These are phyloP conservation scores for Caerostris darwini DNA, from an alignment of 1,140 invertebrate species.

Conservation along the genomic window DNA sequence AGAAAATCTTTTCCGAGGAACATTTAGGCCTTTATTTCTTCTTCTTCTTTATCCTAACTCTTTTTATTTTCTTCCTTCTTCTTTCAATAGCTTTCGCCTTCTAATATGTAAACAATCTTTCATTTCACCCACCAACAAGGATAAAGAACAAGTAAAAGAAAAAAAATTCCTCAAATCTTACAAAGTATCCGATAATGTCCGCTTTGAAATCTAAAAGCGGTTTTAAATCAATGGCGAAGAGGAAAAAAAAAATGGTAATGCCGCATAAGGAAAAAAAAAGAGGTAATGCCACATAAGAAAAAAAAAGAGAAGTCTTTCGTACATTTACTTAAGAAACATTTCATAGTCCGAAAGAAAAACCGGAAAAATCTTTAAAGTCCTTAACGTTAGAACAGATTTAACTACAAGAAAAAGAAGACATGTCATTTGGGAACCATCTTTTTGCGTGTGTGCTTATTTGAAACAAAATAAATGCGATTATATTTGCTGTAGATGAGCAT, in stretches of 20 bases:
- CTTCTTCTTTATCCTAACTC: too few species aligned
- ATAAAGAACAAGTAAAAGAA: not conserved
- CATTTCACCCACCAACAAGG: not conserved
- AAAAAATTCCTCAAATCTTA: not conserved
- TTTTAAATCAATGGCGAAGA: not conserved
- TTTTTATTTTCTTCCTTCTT: not conserved
- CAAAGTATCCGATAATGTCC: slow-evolving; percentile 1
- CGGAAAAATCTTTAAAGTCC: slow-evolving; percentile 25
- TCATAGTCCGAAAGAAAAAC: not conserved
- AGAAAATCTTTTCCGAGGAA: not conserved
- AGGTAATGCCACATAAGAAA: not conserved
- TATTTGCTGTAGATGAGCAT: not conserved
- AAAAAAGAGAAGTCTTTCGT: not conserved
- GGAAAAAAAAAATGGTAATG: not conserved
- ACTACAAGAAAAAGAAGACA: not conserved
- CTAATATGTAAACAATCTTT: slow-evolving; percentile 6
- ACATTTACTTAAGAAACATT: slow-evolving; percentile 48
- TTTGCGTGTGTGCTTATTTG: not conserved
- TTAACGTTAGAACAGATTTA: slow-evolving; percentile 13
- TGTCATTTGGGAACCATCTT: slow-evolving; percentile 48
- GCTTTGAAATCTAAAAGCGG: slow-evolving; percentile 27
- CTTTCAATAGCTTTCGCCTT: slow-evolving; percentile 14
- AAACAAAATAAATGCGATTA: slow-evolving; percentile 49
- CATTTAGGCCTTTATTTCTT: not conserved
- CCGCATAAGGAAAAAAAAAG: not conserved